These are phyloP conservation scores for Aphelocoma californica DNA, from an alignment of 2,797 vertebrate species.

Conservation along the genomic window DNA sequence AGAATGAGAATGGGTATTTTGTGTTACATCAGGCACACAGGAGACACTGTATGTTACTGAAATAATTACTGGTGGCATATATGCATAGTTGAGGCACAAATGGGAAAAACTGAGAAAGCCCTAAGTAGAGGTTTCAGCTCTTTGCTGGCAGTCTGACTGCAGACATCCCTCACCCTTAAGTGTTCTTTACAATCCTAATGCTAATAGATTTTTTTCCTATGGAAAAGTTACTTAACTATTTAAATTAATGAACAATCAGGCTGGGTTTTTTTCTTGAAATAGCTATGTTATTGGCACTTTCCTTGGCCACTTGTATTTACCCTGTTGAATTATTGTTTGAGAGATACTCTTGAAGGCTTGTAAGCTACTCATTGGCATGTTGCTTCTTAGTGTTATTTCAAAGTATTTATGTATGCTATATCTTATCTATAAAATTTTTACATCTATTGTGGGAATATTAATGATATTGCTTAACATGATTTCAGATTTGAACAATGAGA, in stretches of 20 bases:
- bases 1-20: slow-evolving; percentile 16
- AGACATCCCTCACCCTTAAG: neutral
- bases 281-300: neutral
- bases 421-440: neutral
- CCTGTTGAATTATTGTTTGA: neutral
- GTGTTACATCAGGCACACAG: neutral
- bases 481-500: neutral
- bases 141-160: neutral
- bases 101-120: neutral
- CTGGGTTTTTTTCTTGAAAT: neutral
- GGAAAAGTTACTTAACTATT: neutral
- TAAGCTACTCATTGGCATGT: neutral
- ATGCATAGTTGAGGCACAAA: slow-evolving; percentile 12
- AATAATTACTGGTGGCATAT: neutral
- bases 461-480: neutral
- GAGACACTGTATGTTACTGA: neutral
- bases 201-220: neutral
- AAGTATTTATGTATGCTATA: neutral
- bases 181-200: neutral
- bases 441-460: neutral
- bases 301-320: neutral
- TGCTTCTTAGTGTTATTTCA: neutral
- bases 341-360: neutral
- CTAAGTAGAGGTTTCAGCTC: neutral
- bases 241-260: neutral